These are phyloP conservation scores for Chrysogorgia sp. DNA, from an alignment of 92 coral and sea anemone genomes.

Conservation along the genomic window DNA sequence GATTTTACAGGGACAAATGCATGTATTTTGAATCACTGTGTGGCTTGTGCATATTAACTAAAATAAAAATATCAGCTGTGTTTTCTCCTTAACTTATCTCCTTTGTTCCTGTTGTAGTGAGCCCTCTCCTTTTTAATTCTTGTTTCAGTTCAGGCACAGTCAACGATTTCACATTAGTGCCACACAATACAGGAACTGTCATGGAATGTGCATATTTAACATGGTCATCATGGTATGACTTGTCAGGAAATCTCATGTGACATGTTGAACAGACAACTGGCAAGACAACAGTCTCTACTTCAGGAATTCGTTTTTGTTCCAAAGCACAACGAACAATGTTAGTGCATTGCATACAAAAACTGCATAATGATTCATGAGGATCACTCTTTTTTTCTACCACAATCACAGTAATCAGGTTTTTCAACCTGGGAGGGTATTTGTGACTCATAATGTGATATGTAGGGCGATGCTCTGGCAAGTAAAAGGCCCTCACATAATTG, in stretches of 20 bases:
- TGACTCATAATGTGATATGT: conserved; percentile 32
- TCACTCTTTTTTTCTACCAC: conserved; percentile 51
- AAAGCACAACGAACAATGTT: conserved; percentile 2
- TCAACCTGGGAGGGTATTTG: conserved; percentile 6
- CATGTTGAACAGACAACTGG: conserved; percentile 16
- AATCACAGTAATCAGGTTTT: conserved; percentile 4
- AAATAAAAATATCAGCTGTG: no score
- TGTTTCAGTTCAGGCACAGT: not conserved
- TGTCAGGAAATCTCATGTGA: conserved; percentile 25
- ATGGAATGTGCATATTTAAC: not conserved
- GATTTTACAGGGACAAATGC: no score
- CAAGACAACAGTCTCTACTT: conserved; percentile 5
- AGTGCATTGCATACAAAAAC: not conserved
- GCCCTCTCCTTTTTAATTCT: not conserved
- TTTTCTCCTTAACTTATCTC: no score
- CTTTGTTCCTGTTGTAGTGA: not conserved
- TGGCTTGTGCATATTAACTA: no score
- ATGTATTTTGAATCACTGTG: no score
- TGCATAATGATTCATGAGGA: conserved; percentile 39
- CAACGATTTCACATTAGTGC: not conserved
- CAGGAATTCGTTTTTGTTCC: conserved; percentile 17
- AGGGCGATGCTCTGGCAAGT: conserved; percentile 33
- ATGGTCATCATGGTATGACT: not conserved
- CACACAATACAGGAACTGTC: not conserved
- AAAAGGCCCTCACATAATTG: conserved; percentile 32